Percentiles rank a stretch among this genome's conserved stretches.
phyloP scores from a whole-genome alignment of 2,797 vertebrate species.

The Hemitrygon akajei region DNA sequence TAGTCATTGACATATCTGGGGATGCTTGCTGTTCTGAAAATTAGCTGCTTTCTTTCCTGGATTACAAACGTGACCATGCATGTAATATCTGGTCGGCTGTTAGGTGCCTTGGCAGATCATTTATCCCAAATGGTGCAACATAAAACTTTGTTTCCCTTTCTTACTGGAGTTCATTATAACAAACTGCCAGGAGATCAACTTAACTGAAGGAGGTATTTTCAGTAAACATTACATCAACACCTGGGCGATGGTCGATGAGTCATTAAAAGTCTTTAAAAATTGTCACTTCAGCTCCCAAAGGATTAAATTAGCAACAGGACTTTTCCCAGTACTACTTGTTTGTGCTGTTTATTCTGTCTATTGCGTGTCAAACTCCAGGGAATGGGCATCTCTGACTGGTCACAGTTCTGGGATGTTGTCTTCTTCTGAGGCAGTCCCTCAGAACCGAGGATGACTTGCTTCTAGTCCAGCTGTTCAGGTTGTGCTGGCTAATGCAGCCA shows the following conservation, averaged over 20 bases:
- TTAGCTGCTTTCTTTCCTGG: no score
- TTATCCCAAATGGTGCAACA: no score
- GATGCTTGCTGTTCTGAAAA: no score
- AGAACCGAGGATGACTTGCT: no score
- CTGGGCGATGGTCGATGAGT: slow-evolving; percentile 41
- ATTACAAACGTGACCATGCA: no score
- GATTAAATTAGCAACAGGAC: slow-evolving; percentile 43
- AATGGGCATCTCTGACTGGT: slow-evolving; percentile 43
- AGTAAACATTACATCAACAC: slow-evolving; percentile 41
- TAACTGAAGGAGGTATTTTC: slow-evolving; percentile 41
- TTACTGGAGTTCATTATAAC: slow-evolving; percentile 42
- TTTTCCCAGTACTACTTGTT: slow-evolving; percentile 40
- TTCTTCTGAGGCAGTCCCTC: no score
- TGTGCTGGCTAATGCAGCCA: no score
- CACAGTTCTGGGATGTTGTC: slow-evolving; percentile 43
- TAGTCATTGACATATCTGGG: no score
- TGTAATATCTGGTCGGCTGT: no score
- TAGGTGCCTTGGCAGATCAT: no score
- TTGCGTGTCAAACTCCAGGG: slow-evolving; percentile 43
- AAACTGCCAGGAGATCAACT: slow-evolving; percentile 43
- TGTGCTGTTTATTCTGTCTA: slow-evolving; percentile 43
- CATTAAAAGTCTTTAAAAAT: slow-evolving; percentile 42
- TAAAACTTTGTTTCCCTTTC: no score
- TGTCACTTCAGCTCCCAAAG: slow-evolving; percentile 41
- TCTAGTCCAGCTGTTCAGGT: no score